Base-by-base conservation (phyloP, 1,140 invertebrate genomes). In the Nylanderia fulva region DNA sequence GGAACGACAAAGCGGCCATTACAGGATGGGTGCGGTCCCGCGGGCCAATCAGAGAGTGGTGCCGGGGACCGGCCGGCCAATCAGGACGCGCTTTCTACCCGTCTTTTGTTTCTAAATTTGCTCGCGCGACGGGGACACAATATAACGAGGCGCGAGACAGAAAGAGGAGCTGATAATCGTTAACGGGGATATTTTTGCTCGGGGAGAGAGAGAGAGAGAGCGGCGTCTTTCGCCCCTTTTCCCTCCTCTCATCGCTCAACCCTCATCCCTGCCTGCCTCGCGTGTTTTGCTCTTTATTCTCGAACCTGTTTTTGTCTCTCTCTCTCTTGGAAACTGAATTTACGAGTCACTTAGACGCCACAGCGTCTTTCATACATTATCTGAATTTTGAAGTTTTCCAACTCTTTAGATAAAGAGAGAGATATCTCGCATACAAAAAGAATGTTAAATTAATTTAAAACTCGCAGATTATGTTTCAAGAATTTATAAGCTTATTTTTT, bases 1-100 rank as follows among this genome's bases (percentile, higher is more conserved):
- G 90, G 90, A 90, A 93, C 91, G 88, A 94, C 93, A 94, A 95
- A 94, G 94, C 94, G 94, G 94, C 94, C 94, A 95, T 95, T 95
- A 94, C 94, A 94, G 93, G 94, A 92, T 95, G 94, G 94, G 94
- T 94, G 94, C 94, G 94, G 94, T 94, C 92, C 93, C 90, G 88
- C 90, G 91, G 89, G 94, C 94, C 94, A 95, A 95, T 95, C 92
- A 95, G 93, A 91, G 91, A 91, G 87, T 89, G 91, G 91, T 88
- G 90, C 90, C 92, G 89, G 91, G 91, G 92, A 90, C 89, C 89
- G 85, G 85, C 86, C 88, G 90, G 94, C 94, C 94, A 95, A 95
- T 95, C 93, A 94, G 91, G 84, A 85, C 75, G 83, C 90, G 89
- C 89, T 91, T 92, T 92, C 91, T 88, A 80, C 88, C 93, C 92